phyloP scores from a whole-genome alignment of 2,797 vertebrate genomes.

The Manis pentadactyla region DNA sequence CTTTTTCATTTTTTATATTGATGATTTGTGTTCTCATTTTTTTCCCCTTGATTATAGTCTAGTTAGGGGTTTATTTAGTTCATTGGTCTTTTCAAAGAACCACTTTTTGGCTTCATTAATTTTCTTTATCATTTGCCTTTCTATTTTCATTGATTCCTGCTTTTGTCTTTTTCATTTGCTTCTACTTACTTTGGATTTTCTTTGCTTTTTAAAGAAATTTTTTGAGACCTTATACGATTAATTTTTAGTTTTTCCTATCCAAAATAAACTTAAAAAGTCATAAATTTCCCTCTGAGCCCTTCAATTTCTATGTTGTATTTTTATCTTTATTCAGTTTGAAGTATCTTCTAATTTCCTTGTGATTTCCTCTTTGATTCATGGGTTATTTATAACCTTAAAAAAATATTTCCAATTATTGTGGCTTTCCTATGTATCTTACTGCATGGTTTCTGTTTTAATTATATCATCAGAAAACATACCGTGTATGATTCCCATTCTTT shows the following conservation, averaged over 20 bases:
- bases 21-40: background rate
- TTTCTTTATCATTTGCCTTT: background rate
- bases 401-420: background rate
- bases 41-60: background rate
- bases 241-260: background rate
- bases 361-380: background rate
- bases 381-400: background rate
- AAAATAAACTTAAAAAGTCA: background rate
- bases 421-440: background rate
- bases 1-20: constrained; percentile 1
- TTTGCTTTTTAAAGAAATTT: background rate
- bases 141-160: background rate
- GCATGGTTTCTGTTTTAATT: constrained; percentile 20
- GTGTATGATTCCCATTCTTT: background rate
- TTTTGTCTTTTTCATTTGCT: background rate
- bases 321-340: background rate
- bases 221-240: background rate
- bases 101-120: background rate
- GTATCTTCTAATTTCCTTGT: constrained; percentile 13
- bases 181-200: background rate
- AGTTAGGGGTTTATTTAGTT: background rate
- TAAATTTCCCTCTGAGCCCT: background rate
- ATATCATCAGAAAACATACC: background rate
- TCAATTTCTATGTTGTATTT: background rate
- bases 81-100: background rate